Evolutionary conservation across 2,797 vertebrate species (phyloP).

Genomic region (Lagodon rhomboides): DNA sequence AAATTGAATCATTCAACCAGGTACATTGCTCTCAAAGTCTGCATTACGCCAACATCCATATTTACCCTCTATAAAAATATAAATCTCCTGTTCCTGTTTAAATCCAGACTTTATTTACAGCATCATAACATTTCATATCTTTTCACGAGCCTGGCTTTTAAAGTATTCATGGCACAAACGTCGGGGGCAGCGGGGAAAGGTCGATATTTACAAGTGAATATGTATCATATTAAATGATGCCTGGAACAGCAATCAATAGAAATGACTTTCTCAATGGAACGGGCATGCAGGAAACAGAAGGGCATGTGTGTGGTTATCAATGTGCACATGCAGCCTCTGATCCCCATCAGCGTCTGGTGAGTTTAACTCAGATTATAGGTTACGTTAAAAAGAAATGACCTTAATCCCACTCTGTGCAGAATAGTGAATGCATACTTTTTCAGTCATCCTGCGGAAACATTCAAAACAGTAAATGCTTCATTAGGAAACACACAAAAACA

Average conservation of each 20-base stretch:
- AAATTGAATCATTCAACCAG: slow-evolving; percentile 18
- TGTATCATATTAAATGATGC: slow-evolving; percentile 80
- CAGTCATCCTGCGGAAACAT: neutral
- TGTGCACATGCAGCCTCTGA: neutral
- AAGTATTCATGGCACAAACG: slow-evolving; percentile 71
- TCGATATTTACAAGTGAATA: slow-evolving; percentile 78
- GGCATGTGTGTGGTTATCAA: slow-evolving; percentile 10
- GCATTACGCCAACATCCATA: slow-evolving; percentile 13
- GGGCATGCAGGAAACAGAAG: slow-evolving; percentile 50
- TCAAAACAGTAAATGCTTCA: neutral
- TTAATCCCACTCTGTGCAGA: neutral
- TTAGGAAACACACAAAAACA: neutral
- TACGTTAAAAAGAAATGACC: neutral
- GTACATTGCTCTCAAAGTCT: neutral
- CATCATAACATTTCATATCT: slow-evolving; percentile 54
- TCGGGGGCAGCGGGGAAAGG: slow-evolving; percentile 54
- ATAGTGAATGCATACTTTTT: neutral
- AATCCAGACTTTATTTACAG: slow-evolving; percentile 58
- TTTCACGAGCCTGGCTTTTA: slow-evolving; percentile 50
- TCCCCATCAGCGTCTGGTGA: neutral
- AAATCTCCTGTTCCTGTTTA: slow-evolving; percentile 17
- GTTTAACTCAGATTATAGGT: neutral
- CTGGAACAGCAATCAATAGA: slow-evolving; percentile 80
- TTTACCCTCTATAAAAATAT: slow-evolving; percentile 10
- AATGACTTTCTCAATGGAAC: slow-evolving; percentile 72